Evolutionary conservation across 2,113 vertebrate genomes (phyloP).

Genomic region (Cercopithecus mona): DNA sequence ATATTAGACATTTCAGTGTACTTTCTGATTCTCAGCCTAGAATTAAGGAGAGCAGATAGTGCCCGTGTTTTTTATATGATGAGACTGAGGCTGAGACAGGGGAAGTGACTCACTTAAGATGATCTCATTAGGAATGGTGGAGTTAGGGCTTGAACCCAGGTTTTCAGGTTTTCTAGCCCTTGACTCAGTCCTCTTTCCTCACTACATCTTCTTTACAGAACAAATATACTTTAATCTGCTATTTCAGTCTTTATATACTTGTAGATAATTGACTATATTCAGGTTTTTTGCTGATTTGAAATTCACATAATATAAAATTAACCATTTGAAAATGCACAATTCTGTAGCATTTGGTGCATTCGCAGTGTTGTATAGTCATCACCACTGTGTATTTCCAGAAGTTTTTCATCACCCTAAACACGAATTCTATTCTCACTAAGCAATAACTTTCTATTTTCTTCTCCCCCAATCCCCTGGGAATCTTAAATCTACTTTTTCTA

Average conservation of each 20-base stretch:
- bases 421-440: neutral
- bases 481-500: neutral
- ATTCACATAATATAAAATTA: conserved; percentile 25
- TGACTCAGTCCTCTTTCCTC: neutral
- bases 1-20: neutral
- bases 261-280: neutral
- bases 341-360: neutral
- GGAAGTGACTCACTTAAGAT: neutral
- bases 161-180: conserved; percentile 46
- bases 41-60: conserved; percentile 1
- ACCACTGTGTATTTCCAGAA: neutral
- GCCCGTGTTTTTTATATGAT: neutral
- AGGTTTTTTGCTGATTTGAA: conserved; percentile 36
- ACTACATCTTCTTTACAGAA: neutral
- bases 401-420: neutral
- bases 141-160: neutral
- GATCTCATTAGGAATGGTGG: neutral
- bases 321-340: conserved; percentile 13
- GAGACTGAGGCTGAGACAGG: neutral
- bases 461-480: neutral
- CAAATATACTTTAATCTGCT: neutral
- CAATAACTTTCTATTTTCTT: neutral
- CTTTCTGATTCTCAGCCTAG: conserved; percentile 44
- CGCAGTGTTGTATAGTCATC: neutral
- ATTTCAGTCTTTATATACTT: conserved; percentile 23